Percentiles rank a stretch among this genome's conserved stretches.
phyloP scores from a whole-genome alignment of 2,113 vertebrate genomes.

The Cyanistes caeruleus region DNA sequence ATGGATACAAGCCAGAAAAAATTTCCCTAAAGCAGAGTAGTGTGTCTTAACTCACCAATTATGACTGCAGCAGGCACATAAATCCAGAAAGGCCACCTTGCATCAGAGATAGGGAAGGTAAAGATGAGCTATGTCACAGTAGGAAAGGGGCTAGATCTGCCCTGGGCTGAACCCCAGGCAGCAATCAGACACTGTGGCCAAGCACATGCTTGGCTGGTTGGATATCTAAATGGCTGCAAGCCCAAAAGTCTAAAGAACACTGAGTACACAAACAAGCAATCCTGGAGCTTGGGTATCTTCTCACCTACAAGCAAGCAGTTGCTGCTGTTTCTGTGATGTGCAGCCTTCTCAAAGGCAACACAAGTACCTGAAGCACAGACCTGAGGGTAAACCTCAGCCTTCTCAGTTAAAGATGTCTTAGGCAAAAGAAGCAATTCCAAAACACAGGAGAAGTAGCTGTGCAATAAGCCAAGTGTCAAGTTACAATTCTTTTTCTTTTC shows the following conservation, averaged over 20 bases:
- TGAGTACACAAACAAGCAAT: background rate
- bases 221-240: conserved; percentile 37
- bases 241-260: conserved; percentile 28
- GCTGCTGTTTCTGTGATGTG: background rate
- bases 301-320: background rate
- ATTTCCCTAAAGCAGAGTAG: background rate
- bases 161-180: conserved; percentile 13
- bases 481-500: background rate
- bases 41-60: background rate
- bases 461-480: background rate
- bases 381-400: background rate
- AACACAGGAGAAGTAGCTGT: background rate
- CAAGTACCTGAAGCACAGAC: background rate
- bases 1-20: background rate
- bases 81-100: background rate
- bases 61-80: background rate
- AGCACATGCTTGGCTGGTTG: conserved; percentile 8
- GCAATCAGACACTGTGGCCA: background rate
- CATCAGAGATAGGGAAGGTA: background rate
- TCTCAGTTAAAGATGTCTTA: background rate
- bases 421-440: background rate
- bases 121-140: background rate
- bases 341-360: background rate
- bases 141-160: background rate
- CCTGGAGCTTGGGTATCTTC: background rate